Conservation (phyloP, 2,113 vertebrate species). For the Barnardius zonarius region DNA sequence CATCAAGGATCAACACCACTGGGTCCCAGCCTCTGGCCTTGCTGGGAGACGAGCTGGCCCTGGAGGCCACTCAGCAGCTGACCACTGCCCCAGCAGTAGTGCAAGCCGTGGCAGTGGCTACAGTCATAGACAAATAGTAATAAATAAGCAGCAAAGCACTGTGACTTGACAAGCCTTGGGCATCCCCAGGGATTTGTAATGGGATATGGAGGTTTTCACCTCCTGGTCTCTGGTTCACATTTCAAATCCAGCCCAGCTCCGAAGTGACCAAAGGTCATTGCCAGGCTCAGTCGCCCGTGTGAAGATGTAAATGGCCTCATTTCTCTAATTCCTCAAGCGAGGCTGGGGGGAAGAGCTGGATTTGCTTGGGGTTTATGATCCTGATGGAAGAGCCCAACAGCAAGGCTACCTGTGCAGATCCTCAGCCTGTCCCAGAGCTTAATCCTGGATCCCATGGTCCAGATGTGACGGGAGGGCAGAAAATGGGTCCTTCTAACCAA, state of each 20-base stretch:
- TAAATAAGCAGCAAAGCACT: conserved; percentile 60
- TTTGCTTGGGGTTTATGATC: conserved; percentile 21
- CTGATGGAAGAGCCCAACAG: background rate
- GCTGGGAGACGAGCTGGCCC: background rate
- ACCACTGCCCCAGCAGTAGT: background rate
- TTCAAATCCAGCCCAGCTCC: conserved; percentile 58
- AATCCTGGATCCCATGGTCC: background rate
- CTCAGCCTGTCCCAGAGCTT: background rate
- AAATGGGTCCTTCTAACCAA: background rate
- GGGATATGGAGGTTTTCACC: conserved; percentile 62
- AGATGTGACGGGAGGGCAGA: background rate
- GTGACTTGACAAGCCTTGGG: conserved; percentile 29
- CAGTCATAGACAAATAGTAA: conserved; percentile 12
- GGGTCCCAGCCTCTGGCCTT: background rate
- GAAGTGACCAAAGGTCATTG: conserved; percentile 58
- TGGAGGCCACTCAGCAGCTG: background rate
- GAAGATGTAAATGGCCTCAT: conserved; percentile 48
- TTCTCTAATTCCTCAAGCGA: conserved; percentile 30
- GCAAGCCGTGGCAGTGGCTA: background rate
- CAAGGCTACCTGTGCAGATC: background rate
- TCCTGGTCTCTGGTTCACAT: conserved; percentile 61
- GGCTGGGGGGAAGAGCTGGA: background rate
- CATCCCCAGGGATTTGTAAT: conserved; percentile 50
- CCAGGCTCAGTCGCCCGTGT: conserved; percentile 29
- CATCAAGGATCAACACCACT: background rate